A percentile compares a stretch with the other conserved stretches of the same genome.
These are phyloP conservation scores for Celastrina argiolus DNA, from an alignment of 2,888 invertebrate species.

Conservation along the genomic window DNA sequence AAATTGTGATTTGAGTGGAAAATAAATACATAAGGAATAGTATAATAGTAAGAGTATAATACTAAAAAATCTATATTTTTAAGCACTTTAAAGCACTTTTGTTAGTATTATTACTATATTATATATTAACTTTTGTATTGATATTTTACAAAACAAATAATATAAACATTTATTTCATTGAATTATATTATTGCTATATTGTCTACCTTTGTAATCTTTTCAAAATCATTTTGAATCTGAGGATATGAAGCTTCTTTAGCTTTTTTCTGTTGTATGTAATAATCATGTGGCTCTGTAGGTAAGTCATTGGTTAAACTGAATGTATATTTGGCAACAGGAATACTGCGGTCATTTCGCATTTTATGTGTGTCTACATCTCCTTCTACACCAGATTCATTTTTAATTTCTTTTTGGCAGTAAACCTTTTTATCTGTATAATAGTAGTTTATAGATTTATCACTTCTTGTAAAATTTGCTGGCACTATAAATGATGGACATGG, in stretches of 20 bases:
- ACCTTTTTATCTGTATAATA: conserved; percentile 56
- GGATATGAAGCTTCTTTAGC: conserved; percentile 60
- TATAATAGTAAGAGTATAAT: no score
- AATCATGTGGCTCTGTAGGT: conserved; percentile 80
- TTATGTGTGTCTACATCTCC: conserved; percentile 50
- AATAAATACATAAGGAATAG: no score
- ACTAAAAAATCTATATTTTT: no score
- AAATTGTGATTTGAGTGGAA: no score
- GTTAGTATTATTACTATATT: no score
- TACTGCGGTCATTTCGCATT: conserved; percentile 47
- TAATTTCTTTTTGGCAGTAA: conserved; percentile 25
- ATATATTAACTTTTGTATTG: no score
- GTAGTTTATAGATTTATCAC: conserved; percentile 79
- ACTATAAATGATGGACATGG: conserved; percentile 81
- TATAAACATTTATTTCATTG: no score
- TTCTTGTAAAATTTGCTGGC: conserved; percentile 88
- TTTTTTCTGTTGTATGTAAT: conserved; percentile 75
- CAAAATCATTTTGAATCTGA: conserved; percentile 58
- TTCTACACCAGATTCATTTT: conserved; percentile 40
- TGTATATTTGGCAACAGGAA: conserved; percentile 78
- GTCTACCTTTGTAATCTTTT: conserved; percentile 68
- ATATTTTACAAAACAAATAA: no score
- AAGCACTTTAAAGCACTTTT: no score
- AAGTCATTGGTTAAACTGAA: conserved; percentile 80
- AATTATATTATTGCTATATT: no score